A percentile compares a stretch with the other conserved stretches of the same genome.
phyloP scores from a whole-genome alignment of 1,140 invertebrate genomes.

The Melitaea cinxia region DNA sequence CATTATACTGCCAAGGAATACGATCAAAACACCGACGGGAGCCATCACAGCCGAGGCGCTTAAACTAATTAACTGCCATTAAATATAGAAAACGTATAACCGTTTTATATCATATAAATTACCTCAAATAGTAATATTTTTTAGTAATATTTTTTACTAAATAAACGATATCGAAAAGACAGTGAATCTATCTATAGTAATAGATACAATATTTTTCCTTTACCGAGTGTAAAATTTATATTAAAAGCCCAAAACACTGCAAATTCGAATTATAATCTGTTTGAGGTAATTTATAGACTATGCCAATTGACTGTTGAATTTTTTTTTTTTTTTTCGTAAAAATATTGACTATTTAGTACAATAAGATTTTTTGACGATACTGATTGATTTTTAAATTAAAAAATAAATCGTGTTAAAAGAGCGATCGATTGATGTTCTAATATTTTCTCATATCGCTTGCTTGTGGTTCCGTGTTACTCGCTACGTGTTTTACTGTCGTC shows the following conservation, averaged over 20 bases:
- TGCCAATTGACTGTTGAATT: neutral
- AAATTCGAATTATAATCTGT: too few relatives aligned
- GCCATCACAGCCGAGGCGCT: neutral
- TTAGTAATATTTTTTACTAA: neutral
- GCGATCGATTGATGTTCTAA: neutral
- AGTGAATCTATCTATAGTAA: neutral
- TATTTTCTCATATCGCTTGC: slow-evolving; percentile 5
- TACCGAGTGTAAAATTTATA: too few relatives aligned
- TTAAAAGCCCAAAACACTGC: too few relatives aligned
- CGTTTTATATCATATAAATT: neutral
- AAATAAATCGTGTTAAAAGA: neutral
- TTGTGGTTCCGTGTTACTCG: slow-evolving; percentile 1
- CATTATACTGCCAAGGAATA: neutral
- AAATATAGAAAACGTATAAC: slow-evolving; percentile 5
- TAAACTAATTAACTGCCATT: slow-evolving; percentile 11
- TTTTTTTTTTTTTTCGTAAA: too few relatives aligned
- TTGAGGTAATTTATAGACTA: too few relatives aligned
- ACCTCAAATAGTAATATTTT: neutral
- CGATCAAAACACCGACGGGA: neutral
- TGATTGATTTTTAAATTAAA: too few relatives aligned
- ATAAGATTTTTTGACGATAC: too few relatives aligned
- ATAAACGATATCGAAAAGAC: too few relatives aligned
- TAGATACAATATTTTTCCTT: neutral
- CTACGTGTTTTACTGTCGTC: neutral
- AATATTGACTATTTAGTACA: neutral